A percentile compares a stretch with the other conserved stretches of the same genome.
Conservation (phyloP, 2,797 vertebrate genomes). For the Hirundo rustica region DNA sequence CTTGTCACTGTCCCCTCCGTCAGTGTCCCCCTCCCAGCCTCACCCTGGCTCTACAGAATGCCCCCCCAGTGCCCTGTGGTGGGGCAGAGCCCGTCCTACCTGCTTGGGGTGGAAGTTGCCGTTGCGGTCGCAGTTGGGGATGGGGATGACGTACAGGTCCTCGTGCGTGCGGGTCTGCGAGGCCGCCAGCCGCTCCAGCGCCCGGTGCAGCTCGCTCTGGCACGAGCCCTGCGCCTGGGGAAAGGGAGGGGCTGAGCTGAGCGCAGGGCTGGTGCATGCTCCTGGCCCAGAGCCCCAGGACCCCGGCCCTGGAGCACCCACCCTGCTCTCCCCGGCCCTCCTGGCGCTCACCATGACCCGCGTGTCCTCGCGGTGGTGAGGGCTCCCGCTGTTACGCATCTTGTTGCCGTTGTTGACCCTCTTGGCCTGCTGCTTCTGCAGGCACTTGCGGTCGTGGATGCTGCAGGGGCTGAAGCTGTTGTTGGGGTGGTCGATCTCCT, state of each 20-base stretch:
- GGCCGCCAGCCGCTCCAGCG: slow-evolving; percentile 85
- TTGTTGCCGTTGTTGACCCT: slow-evolving; percentile 81
- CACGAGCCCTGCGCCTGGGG: slow-evolving; percentile 84
- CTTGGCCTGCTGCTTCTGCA: slow-evolving; percentile 86
- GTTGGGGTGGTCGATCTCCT: slow-evolving; percentile 86
- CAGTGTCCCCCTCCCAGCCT: background rate
- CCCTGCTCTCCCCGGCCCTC: background rate
- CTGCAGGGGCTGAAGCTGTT: slow-evolving; percentile 91
- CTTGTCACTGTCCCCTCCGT: accelerated
- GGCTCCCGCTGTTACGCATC: slow-evolving; percentile 79
- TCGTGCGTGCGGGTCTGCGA: slow-evolving; percentile 89
- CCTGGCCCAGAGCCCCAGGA: accelerated
- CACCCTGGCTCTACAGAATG: background rate
- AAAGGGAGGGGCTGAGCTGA: accelerated
- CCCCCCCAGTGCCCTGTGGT: accelerated
- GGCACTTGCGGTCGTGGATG: slow-evolving; percentile 88
- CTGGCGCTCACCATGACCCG: slow-evolving; percentile 74
- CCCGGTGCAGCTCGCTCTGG: slow-evolving; percentile 89
- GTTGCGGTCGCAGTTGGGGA: slow-evolving; percentile 93
- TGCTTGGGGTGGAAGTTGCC: slow-evolving; percentile 94
- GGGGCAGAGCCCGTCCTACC: slow-evolving; percentile 66
- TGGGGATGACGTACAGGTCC: slow-evolving; percentile 90
- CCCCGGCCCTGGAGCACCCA: accelerated
- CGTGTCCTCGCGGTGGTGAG: slow-evolving; percentile 78
- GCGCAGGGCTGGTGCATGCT: accelerated